phyloP scores from a whole-genome alignment of 2,113 vertebrate species.

The Gambusia holbrooki region DNA sequence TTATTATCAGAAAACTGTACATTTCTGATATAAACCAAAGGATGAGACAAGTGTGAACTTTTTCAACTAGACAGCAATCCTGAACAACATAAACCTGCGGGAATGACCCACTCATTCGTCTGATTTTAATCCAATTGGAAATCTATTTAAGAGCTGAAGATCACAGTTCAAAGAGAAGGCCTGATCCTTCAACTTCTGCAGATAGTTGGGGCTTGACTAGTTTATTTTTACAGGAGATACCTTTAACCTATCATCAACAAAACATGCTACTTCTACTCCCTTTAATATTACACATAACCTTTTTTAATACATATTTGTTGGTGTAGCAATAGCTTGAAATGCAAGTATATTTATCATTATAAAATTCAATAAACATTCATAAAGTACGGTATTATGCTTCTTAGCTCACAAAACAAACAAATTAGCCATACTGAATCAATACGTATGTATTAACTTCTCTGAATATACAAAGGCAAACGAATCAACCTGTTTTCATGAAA shows the following conservation, averaged over 20 bases:
- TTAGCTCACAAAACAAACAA: neutral
- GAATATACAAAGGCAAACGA: neutral
- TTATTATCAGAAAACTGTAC: too few relatives aligned
- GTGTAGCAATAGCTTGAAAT: too few relatives aligned
- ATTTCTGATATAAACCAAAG: neutral
- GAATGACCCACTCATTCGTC: neutral
- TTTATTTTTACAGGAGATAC: neutral
- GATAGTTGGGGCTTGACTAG: neutral
- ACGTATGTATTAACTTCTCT: neutral
- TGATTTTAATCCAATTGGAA: neutral
- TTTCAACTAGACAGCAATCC: neutral
- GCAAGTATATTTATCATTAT: too few relatives aligned
- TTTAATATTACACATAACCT: too few relatives aligned
- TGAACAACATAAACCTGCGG: neutral
- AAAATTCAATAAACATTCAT: too few relatives aligned
- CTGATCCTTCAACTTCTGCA: neutral
- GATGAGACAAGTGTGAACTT: neutral
- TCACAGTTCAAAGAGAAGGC: neutral
- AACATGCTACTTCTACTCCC: neutral
- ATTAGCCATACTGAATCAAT: neutral
- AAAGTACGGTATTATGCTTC: too few relatives aligned
- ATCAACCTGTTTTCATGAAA: neutral
- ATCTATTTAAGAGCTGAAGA: neutral
- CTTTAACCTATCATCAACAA: neutral
- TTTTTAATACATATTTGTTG: too few relatives aligned